Evolutionary conservation across 2,797 vertebrate species (phyloP), one percentile per base, ranked within the genome.

Genomic region (Podarcis lilfordi): DNA sequence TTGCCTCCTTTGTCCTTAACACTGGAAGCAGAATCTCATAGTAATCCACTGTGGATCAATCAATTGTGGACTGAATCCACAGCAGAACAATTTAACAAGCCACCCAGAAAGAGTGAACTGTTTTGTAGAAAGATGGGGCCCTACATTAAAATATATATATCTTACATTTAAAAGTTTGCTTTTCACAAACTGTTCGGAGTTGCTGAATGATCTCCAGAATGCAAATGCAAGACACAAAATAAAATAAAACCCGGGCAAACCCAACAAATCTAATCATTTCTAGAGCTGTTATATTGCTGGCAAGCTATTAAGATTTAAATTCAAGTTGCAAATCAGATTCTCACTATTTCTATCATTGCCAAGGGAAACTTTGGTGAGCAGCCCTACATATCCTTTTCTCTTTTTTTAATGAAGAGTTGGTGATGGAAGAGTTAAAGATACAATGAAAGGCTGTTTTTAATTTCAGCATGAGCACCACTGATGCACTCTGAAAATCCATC

Each of bases 371-470:
- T 37, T 75, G 59, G 59, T 19, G 86, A 61, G n/a, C 35, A 83
- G 76, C 81, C 93, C 83, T 83, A 84, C 78, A 71, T 64, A 89
- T 88, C 86, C 84, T 80, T 66, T 15, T 43, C 43, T 43, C 40
- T 50, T 50, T 11, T 50, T 50, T 50, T 0, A 50, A 89, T 91
- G 93, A 89, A 86, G 68, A 0, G 2, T 23, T 75, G 17, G 92
- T 0, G 17, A 80, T 43, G 94, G 91, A 94, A 91, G 71, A 91
- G 92, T 94, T 96, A 93, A 94, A 91, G 85, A 89, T 92, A 93
- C 80, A 92, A 94, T 91, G 83, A 94, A 96, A 95, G 93, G 88
- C 93, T 95, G 78, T 96, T 97, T 97, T 95, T 86, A 94, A 96
- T 95, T 93, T 95, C 89, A 94, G 93, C 83, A 4, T 91, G 90